Evolutionary conservation across 2,113 vertebrate genomes (phyloP).

Genomic region (Benitochromis conjunctus): DNA sequence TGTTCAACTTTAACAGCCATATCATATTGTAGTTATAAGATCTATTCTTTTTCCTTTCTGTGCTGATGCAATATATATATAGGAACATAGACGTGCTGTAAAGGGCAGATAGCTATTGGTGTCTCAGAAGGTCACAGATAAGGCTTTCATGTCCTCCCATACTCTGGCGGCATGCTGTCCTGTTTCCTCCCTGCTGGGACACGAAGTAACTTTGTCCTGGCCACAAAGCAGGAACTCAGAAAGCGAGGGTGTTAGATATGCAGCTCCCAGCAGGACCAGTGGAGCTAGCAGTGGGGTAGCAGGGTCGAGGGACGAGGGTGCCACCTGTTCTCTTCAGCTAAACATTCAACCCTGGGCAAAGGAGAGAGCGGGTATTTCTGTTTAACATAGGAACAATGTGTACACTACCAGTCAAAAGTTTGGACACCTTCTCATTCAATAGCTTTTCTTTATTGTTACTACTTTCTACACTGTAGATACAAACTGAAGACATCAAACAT

Average conservation of each 20-base stretch:
- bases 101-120: slow-evolving; percentile 50
- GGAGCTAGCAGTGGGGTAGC: background rate
- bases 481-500: background rate
- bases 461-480: background rate
- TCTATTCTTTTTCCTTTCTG: background rate
- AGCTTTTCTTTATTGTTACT: background rate
- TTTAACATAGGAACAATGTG: background rate
- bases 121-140: slow-evolving; percentile 51
- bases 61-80: slow-evolving; percentile 25
- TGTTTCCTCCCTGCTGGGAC: slow-evolving; percentile 37
- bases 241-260: slow-evolving; percentile 39
- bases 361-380: background rate
- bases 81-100: slow-evolving; percentile 12
- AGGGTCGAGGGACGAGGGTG: background rate
- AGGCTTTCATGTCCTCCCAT: slow-evolving; percentile 39
- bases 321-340: slow-evolving; percentile 49
- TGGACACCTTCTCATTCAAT: background rate
- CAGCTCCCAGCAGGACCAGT: slow-evolving; percentile 22
- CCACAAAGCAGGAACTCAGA: slow-evolving; percentile 24
- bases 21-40: background rate
- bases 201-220: slow-evolving; percentile 31
- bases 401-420: background rate
- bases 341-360: background rate
- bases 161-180: slow-evolving; percentile 30
- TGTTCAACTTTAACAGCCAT: background rate